Evolutionary conservation across 2,888 invertebrate species (phyloP).

Genomic region (Tetragnatha montana): DNA sequence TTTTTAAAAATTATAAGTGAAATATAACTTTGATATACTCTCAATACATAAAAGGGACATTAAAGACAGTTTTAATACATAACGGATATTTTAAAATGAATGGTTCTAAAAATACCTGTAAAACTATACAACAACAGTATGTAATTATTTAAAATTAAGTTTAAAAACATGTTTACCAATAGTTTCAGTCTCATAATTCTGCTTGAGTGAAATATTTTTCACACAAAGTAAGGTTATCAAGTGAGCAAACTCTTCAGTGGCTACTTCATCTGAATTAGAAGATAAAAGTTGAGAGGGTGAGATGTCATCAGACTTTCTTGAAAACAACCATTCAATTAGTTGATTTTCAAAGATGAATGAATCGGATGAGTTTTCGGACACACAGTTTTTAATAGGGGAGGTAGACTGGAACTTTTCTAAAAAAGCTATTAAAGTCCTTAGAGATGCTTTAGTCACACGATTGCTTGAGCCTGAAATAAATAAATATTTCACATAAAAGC

Average conservation of each 20-base stretch:
- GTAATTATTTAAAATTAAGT: no score
- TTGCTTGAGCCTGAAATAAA: slow-evolving; percentile 58
- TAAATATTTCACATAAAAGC: not conserved
- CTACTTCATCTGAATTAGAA: slow-evolving; percentile 30
- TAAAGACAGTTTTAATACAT: no score
- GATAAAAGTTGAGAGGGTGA: slow-evolving; percentile 56
- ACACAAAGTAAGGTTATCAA: slow-evolving; percentile 37
- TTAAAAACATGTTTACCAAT: no score
- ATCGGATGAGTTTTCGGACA: slow-evolving; percentile 1
- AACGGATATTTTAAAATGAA: not conserved
- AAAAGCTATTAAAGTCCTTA: slow-evolving; percentile 37
- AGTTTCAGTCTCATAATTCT: no score
- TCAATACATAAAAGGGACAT: not conserved
- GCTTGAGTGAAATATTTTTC: slow-evolving; percentile 25
- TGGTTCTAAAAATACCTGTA: not conserved
- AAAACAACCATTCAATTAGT: slow-evolving; percentile 61
- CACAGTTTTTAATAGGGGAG: not conserved
- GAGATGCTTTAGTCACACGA: slow-evolving; percentile 41
- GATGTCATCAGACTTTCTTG: slow-evolving; percentile 51
- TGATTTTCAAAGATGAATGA: slow-evolving; percentile 47
- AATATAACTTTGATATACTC: slow-evolving; percentile 2
- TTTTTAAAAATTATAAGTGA: not conserved
- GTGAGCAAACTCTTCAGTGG: slow-evolving; percentile 47
- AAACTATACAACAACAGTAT: no score
- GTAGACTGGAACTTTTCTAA: slow-evolving; percentile 35